phyloP scores from a whole-genome alignment of 2,888 invertebrate genomes.

The Laothoe populi region DNA sequence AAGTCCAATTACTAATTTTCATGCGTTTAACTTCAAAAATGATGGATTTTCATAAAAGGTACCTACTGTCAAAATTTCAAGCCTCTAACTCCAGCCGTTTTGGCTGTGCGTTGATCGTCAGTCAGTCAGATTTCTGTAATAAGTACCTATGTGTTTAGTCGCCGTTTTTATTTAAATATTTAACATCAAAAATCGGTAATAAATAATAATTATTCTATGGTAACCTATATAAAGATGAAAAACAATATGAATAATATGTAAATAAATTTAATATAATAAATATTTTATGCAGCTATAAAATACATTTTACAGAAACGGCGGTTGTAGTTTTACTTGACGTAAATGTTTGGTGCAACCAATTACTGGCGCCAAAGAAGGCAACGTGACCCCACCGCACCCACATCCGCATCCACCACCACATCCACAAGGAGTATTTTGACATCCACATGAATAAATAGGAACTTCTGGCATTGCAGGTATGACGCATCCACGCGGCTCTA shows the following conservation, averaged over 20 bases:
- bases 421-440: constrained; percentile 28
- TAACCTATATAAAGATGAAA: neutral
- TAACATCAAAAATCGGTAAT: too few relatives aligned
- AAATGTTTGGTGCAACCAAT: constrained; percentile 47
- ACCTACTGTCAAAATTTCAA: too few relatives aligned
- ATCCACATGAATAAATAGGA: constrained; percentile 34
- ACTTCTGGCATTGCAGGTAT: constrained; percentile 20
- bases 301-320: constrained; percentile 59
- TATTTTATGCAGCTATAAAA: constrained; percentile 30
- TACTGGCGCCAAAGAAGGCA: neutral
- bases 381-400: constrained; percentile 15
- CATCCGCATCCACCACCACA: constrained; percentile 12
- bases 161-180: too few relatives aligned
- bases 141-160: too few relatives aligned
- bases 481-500: constrained; percentile 7
- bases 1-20: too few relatives aligned
- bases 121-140: neutral
- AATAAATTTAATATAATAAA: constrained; percentile 17
- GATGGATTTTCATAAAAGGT: too few relatives aligned
- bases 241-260: neutral
- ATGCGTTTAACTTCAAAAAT: too few relatives aligned
- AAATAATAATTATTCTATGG: too few relatives aligned
- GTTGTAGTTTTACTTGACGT: constrained; percentile 61
- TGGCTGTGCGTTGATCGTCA: too few relatives aligned
- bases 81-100: too few relatives aligned